Evolutionary conservation across 2,888 invertebrate genomes (phyloP).

Genomic region (Cotesia congregata): DNA sequence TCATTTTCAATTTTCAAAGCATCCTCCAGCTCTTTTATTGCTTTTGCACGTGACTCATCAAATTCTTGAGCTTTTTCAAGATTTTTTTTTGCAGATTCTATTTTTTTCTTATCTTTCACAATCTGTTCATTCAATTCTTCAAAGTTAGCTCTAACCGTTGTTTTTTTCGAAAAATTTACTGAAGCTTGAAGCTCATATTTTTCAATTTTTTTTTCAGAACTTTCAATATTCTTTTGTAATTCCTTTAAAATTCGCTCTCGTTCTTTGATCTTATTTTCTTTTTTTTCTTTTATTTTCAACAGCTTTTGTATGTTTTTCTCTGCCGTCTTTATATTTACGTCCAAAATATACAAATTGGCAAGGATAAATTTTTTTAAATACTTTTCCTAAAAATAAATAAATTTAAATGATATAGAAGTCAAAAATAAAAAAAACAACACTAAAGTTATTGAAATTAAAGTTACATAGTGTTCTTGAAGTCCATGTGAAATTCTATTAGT

Average conservation of each 20-base stretch:
- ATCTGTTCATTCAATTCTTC: too few relatives aligned
- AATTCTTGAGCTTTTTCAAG: slow-evolving; percentile 82
- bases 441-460: neutral
- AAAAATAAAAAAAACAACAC: slow-evolving; percentile 33
- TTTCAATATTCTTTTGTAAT: too few relatives aligned
- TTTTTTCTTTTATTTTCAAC: slow-evolving; percentile 80
- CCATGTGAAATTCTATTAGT: neutral
- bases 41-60: slow-evolving; percentile 85
- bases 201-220: too few relatives aligned
- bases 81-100: slow-evolving; percentile 72
- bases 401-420: slow-evolving; percentile 68
- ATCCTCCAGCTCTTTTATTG: slow-evolving; percentile 84
- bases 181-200: too few relatives aligned
- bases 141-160: too few relatives aligned
- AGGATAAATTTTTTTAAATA: slow-evolving; percentile 79
- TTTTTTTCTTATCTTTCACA: slow-evolving; percentile 77
- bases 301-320: slow-evolving; percentile 88
- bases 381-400: slow-evolving; percentile 74
- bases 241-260: too few relatives aligned
- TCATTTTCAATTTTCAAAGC: slow-evolving; percentile 82
- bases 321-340: slow-evolving; percentile 87
- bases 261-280: slow-evolving; percentile 78
- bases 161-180: too few relatives aligned
- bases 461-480: slow-evolving; percentile 6
- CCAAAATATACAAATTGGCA: slow-evolving; percentile 91